Conservation (phyloP, 2,888 invertebrate genomes). For the Cataglyphis livida region DNA sequence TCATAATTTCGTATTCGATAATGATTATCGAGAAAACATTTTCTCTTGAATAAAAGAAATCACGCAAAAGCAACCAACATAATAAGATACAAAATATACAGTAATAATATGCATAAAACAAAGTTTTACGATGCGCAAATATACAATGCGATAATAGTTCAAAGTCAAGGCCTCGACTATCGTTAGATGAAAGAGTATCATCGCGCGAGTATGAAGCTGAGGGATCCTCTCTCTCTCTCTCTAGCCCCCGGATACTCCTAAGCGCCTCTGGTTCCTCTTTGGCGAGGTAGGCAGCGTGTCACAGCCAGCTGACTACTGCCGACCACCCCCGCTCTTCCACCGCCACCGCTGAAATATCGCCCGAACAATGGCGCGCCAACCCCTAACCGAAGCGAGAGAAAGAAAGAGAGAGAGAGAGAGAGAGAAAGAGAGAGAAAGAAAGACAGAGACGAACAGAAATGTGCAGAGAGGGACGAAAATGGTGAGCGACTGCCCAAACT, state of each 20-base stretch:
- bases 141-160: constrained; percentile 63
- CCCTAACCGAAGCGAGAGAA: constrained; percentile 64
- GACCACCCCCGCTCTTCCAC: constrained; percentile 72
- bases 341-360: constrained; percentile 84
- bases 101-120: constrained; percentile 2
- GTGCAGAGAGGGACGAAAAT: constrained; percentile 61
- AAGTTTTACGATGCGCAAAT: constrained; percentile 21
- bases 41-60: background rate
- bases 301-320: constrained; percentile 85
- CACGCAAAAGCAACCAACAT: background rate
- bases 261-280: constrained; percentile 84
- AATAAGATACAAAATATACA: background rate
- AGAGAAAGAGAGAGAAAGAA: too few species aligned
- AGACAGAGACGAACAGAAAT: constrained; percentile 57
- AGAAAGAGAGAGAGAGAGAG: background rate
- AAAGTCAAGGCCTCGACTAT: constrained; percentile 80
- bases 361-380: constrained; percentile 84
- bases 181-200: constrained; percentile 80
- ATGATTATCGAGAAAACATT: background rate
- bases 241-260: constrained; percentile 81
- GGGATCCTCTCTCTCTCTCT: constrained; percentile 80
- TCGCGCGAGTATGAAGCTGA: constrained; percentile 68
- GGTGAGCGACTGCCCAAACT: constrained; percentile 75
- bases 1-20: background rate
- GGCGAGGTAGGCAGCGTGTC: constrained; percentile 84